Evolutionary conservation across 2,888 invertebrate species (phyloP).

Genomic region (Lucinisca nassula): DNA sequence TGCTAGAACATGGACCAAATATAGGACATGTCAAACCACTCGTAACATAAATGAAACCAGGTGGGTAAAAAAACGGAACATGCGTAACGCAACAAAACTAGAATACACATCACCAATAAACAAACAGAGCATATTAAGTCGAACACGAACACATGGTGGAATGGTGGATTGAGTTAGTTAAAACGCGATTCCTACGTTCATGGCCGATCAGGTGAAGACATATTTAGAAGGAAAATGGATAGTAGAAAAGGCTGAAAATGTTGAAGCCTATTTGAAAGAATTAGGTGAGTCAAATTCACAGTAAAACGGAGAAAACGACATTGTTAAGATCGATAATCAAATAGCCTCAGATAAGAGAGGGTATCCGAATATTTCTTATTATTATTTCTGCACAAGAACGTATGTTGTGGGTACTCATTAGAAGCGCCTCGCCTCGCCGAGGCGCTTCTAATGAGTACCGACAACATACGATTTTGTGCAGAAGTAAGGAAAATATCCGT

Average conservation of each 20-base stretch:
- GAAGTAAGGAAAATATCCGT: not conserved
- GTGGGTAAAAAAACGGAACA: slow-evolving; percentile 14
- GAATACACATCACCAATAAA: slow-evolving; percentile 5
- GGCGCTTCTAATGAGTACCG: too few species aligned
- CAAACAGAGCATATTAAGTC: not conserved
- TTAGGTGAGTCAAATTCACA: not conserved
- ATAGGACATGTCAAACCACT: slow-evolving; percentile 10
- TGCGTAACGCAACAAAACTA: not conserved
- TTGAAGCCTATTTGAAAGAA: slow-evolving; percentile 6
- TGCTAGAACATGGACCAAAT: not conserved
- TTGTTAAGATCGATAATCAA: not conserved
- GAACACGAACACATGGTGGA: not conserved
- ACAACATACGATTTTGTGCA: too few species aligned
- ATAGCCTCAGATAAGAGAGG: too few species aligned
- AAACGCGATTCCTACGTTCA: not conserved
- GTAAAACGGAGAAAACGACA: not conserved
- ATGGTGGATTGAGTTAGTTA: not conserved
- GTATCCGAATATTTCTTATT: too few species aligned
- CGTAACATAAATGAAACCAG: not conserved
- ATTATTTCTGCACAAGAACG: too few species aligned
- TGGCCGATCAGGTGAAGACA: not conserved
- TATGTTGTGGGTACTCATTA: too few species aligned
- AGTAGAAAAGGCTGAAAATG: slow-evolving; percentile 8
- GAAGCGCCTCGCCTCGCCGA: too few species aligned
- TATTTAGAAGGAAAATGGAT: slow-evolving; percentile 10